These are phyloP conservation scores for Carapus acus DNA, from an alignment of 2,797 vertebrate species.

Conservation along the genomic window DNA sequence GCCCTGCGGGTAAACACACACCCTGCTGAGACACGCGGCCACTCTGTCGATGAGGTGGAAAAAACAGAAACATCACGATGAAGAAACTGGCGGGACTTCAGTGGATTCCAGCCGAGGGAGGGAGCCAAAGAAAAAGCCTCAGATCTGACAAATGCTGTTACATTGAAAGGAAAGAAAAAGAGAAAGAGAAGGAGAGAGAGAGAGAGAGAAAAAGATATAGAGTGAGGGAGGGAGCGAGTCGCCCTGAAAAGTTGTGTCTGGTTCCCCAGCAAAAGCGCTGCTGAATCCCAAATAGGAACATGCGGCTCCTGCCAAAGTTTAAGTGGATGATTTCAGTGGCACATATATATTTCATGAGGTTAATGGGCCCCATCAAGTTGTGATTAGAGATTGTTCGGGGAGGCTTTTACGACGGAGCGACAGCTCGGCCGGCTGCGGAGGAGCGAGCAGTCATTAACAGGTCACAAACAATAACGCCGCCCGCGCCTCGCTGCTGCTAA, in stretches of 20 bases:
- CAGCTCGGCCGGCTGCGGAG: constrained; percentile 32
- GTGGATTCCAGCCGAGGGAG: no score
- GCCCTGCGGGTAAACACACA: no score
- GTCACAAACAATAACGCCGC: constrained; percentile 46
- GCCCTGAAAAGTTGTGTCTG: constrained; percentile 49
- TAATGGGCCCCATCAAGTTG: constrained; percentile 65
- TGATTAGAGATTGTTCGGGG: constrained; percentile 65
- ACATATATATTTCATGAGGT: constrained; percentile 69
- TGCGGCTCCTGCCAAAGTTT: constrained; percentile 67
- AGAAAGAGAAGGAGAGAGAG: no score
- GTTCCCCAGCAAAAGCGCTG: constrained; percentile 33
- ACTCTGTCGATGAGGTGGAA: no score
- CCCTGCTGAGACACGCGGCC: no score
- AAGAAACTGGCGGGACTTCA: no score
- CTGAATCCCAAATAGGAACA: constrained; percentile 56
- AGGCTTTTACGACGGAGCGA: constrained; percentile 54
- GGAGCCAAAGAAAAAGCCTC: no score
- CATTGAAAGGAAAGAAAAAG: no score
- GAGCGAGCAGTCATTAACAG: constrained; percentile 48
- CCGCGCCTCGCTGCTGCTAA: constrained; percentile 15
- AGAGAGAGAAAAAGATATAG: no score
- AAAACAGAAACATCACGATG: no score
- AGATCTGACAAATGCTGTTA: no score
- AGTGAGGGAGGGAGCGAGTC: constrained; percentile 42
- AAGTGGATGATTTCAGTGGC: constrained; percentile 67